Conservation (phyloP, 2,888 invertebrate genomes). For the Meganola albula region DNA sequence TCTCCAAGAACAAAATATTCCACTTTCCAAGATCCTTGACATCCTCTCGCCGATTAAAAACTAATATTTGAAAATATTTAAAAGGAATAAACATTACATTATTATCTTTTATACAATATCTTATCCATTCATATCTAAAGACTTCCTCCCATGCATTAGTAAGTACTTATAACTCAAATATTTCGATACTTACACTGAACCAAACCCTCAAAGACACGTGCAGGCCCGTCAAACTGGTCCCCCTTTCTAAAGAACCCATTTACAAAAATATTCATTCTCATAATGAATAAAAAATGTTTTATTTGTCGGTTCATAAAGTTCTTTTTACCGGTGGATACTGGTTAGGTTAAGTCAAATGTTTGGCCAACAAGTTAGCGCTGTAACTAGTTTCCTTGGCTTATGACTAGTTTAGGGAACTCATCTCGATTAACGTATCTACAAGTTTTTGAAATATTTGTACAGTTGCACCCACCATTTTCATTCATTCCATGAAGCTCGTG, state of each 20-base stretch:
- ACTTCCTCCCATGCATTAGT: conserved; percentile 11
- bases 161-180: conserved; percentile 13
- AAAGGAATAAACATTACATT: too few species aligned
- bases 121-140: conserved; percentile 16
- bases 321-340: conserved; percentile 36
- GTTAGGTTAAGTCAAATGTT: conserved; percentile 48
- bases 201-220: conserved; percentile 23
- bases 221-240: conserved; percentile 25
- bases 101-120: conserved; percentile 8
- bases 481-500: too few species aligned
- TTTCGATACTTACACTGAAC: neutral
- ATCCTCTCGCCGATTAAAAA: too few species aligned
- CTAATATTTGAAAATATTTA: too few species aligned
- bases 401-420: conserved; percentile 43
- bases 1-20: too few species aligned
- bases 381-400: too few species aligned
- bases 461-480: conserved; percentile 9
- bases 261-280: conserved; percentile 27
- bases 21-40: too few species aligned
- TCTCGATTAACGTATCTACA: conserved; percentile 35
- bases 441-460: conserved; percentile 23
- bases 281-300: conserved; percentile 33
- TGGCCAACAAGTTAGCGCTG: conserved; percentile 54
- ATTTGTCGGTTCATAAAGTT: conserved; percentile 27
- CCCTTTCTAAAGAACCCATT: conserved; percentile 26